Evolutionary conservation across 2,797 vertebrate species (phyloP).

Genomic region (Microctenopoma lineatum): DNA sequence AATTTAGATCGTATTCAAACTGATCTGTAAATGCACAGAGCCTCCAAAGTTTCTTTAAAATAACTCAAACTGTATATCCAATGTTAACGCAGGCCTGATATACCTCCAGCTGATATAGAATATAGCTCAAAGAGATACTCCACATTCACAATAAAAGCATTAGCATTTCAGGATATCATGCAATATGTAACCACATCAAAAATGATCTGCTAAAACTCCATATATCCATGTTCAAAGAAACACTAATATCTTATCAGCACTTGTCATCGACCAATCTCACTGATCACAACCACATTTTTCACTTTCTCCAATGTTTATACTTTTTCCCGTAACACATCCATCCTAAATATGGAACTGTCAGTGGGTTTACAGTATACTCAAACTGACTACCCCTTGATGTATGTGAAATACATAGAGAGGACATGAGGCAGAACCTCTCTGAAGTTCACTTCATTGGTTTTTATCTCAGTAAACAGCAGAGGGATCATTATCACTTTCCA

Average conservation of each 20-base stretch:
- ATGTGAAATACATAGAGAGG: conserved; percentile 99
- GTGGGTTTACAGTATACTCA: not conserved
- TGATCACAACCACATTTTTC: not conserved
- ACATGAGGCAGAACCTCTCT: conserved; percentile 98
- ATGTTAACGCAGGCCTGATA: conserved; percentile 1
- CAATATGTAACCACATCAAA: not conserved
- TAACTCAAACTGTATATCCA: not conserved
- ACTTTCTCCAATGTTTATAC: no score
- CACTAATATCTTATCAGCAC: not conserved
- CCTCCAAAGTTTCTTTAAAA: conserved; percentile 8
- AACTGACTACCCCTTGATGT: conserved; percentile 71
- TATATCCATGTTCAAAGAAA: not conserved
- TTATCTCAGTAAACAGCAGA: conserved; percentile 97
- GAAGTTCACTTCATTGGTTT: conserved; percentile 99
- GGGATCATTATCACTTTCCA: conserved; percentile 21
- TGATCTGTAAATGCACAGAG: conserved; percentile 16
- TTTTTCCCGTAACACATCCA: not conserved
- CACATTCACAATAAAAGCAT: not conserved
- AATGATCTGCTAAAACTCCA: not conserved
- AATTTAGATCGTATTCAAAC: conserved; percentile 10
- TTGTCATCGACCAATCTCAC: not conserved
- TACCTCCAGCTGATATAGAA: not conserved
- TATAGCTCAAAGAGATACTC: not conserved
- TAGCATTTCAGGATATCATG: not conserved
- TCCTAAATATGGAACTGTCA: not conserved